Conservation (phyloP, 2,888 invertebrate species). For the Rhamphomyia laevipes region DNA sequence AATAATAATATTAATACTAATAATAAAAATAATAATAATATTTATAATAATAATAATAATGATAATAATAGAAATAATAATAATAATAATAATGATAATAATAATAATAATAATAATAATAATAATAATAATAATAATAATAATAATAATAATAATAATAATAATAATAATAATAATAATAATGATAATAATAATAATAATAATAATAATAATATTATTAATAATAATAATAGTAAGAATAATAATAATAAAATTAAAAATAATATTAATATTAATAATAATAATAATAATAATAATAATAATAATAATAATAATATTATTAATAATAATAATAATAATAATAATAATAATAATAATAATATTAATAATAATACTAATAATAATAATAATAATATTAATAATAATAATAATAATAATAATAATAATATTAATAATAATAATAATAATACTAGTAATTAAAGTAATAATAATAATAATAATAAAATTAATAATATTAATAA, state of each 20-base stretch:
- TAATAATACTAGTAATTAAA: no score
- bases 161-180: conserved; percentile 13
- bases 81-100: conserved; percentile 13
- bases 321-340: conserved; percentile 9
- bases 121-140: conserved; percentile 6
- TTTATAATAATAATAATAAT: conserved; percentile 17
- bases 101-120: conserved; percentile 9
- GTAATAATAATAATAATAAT: conserved; percentile 10
- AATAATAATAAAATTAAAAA: conserved; percentile 17
- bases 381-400: not conserved
- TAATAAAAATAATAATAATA: conserved; percentile 17
- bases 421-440: conserved; percentile 11
- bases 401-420: conserved; percentile 12
- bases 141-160: conserved; percentile 1
- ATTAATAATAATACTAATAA: no score
- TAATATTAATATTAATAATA: conserved; percentile 16
- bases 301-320: conserved; percentile 17
- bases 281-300: conserved; percentile 17
- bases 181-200: not conserved
- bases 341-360: conserved; percentile 10
- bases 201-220: conserved; percentile 13
- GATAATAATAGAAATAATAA: conserved; percentile 17
- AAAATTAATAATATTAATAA: no score
- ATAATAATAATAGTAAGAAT: conserved; percentile 18
- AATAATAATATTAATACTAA: no score